Conservation (phyloP, 2,888 invertebrate species). For the Cosmorhoe ocellata region DNA sequence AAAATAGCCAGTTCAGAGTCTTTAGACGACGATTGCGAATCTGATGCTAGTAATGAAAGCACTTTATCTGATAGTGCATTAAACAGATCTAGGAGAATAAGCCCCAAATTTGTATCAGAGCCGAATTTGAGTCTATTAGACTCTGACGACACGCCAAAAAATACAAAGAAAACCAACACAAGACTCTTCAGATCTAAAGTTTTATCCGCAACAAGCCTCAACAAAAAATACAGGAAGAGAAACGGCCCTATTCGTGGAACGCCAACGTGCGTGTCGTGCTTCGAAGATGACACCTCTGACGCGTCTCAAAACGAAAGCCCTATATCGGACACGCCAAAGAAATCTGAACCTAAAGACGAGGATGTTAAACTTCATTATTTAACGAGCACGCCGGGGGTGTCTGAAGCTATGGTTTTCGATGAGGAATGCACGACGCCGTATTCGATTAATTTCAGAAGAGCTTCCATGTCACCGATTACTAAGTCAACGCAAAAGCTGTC, state of each 20-base stretch:
- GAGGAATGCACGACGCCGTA: conserved; percentile 71
- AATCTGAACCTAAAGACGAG: conserved; percentile 35
- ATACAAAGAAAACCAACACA: conserved; percentile 58
- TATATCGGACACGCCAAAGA: conserved; percentile 56
- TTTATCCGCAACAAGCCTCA: conserved; percentile 54
- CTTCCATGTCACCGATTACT: conserved; percentile 94
- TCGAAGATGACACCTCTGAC: conserved; percentile 69
- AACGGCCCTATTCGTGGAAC: conserved; percentile 54
- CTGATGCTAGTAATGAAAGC: conserved; percentile 72
- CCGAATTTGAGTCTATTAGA: conserved; percentile 72
- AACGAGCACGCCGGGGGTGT: conserved; percentile 72
- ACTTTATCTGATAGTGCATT: conserved; percentile 73
- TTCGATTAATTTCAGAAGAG: conserved; percentile 80
- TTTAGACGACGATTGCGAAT: conserved; percentile 66
- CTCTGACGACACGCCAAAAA: conserved; percentile 70
- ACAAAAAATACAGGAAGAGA: conserved; percentile 73
- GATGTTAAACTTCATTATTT: conserved; percentile 57
- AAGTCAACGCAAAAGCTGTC: conserved; percentile 93
- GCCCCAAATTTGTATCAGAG: conserved; percentile 77
- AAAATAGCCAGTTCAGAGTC: conserved; percentile 73
- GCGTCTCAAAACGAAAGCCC: conserved; percentile 37
- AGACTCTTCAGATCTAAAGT: conserved; percentile 72
- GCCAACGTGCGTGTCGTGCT: conserved; percentile 73
- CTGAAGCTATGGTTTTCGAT: conserved; percentile 52
- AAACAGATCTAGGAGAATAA: conserved; percentile 58